Evolutionary conservation across 2,888 invertebrate genomes (phyloP), one percentile per base, ranked within the genome.

Genomic region (Lasioglossum vierecki): DNA sequence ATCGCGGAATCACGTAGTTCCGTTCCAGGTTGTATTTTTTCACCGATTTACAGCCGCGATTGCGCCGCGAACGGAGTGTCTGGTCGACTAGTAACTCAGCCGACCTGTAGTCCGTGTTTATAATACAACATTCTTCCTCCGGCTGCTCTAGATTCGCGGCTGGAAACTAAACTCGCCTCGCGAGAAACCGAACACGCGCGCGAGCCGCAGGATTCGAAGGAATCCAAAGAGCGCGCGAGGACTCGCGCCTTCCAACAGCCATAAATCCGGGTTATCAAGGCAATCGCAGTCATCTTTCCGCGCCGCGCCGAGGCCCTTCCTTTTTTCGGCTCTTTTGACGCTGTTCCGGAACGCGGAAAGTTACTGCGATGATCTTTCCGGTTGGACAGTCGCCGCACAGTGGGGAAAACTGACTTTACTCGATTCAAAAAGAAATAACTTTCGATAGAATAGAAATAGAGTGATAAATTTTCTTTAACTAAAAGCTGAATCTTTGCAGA

Each of bases 1-100:
- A 93, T 93, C 92, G 88, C 84, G 78, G 79, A 89, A 92, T 92
- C 92, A 85, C 91, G 15, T 30, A 8, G 66, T 13, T 30, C 35
- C 80, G 41, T 41, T 75, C 46, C 63, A 22, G 44, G 66, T 44
- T 63, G 49, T 82, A 74, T 86, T 88, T 83, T 89, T 89, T 80
- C 73, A 39, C 68, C 18, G 84, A 83, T 83, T 79, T 79, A 39
- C 39, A 13, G 2, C 30, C 44, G 70, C 75, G 82, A 89, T 87
- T 78, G 70, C 82, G 18, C 46, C 22, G 35, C 9, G 63, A 73
- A 74, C 72, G 22, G 46, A 39, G 46, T 30, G 41, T 60, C 57
- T 4, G 57, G 60, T 13, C 26, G 26, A 60, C 60, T 26, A 60
- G 26, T 26, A 66, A 66, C 66, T 66, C 66, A 30, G 15, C 35